phyloP scores from a whole-genome alignment of 1,140 invertebrate species.

The Ridgeia piscesae region DNA sequence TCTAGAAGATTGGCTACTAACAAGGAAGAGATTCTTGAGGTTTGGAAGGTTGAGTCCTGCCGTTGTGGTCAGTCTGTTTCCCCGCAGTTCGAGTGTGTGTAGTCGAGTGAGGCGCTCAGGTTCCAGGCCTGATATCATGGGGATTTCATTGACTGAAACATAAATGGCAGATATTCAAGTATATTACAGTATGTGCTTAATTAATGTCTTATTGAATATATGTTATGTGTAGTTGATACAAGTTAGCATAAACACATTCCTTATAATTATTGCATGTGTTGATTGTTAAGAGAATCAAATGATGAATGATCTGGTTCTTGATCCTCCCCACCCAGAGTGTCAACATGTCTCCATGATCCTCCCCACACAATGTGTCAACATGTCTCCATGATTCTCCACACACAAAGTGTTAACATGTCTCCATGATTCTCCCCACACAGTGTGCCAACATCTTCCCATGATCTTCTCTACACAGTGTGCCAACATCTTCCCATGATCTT shows the following conservation, averaged over 20 bases:
- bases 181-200: no score
- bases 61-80: constrained; percentile 53
- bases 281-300: no score
- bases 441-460: no score
- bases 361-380: no score
- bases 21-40: constrained; percentile 56
- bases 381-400: no score
- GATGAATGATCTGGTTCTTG: no score
- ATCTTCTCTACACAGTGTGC: no score
- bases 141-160: constrained; percentile 32
- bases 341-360: no score
- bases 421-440: no score
- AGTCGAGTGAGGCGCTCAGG: constrained; percentile 43
- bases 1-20: constrained; percentile 35
- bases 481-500: no score
- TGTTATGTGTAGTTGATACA: background rate
- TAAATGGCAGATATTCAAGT: background rate
- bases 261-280: background rate
- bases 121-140: constrained; percentile 33
- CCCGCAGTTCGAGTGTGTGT: constrained; percentile 53
- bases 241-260: background rate
- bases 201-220: background rate
- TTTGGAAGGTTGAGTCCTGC: constrained; percentile 52
- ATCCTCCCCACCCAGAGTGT: no score
- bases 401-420: no score